Percentiles rank a stretch among this genome's conserved stretches.
Evolutionary conservation across 2,797 vertebrate species (phyloP).

Genomic region (Rhincodon typus): DNA sequence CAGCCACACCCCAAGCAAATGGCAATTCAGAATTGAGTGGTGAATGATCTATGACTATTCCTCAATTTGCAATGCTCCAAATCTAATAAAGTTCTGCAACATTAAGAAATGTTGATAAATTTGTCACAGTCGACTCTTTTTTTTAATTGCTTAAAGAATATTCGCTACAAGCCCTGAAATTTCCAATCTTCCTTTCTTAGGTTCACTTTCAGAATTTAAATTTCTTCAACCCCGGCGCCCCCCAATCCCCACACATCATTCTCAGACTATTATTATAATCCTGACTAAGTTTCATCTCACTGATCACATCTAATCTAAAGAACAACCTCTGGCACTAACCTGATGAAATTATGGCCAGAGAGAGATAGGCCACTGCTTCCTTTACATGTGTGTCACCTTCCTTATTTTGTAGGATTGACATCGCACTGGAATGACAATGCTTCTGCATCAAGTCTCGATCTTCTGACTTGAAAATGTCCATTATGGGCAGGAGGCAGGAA

Average conservation of each 20-base stretch:
- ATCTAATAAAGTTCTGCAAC: not conserved
- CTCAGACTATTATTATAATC: not conserved
- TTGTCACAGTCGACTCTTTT: not conserved
- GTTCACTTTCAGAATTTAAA: not conserved
- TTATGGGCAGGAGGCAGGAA: slow-evolving; percentile 71
- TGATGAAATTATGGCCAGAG: slow-evolving; percentile 83
- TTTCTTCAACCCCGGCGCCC: too few species aligned
- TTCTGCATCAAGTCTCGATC: slow-evolving; percentile 66
- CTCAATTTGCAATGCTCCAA: not conserved
- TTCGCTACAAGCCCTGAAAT: not conserved
- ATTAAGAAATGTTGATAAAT: not conserved
- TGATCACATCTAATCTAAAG: not conserved
- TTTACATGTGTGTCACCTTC: slow-evolving; percentile 56
- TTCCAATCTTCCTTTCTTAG: not conserved
- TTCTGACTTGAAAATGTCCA: slow-evolving; percentile 65
- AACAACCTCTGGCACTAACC: slow-evolving; percentile 54
- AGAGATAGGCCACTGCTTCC: slow-evolving; percentile 81
- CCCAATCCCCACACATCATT: not conserved
- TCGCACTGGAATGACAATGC: slow-evolving; percentile 69
- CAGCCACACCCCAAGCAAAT: not conserved
- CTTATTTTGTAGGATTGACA: slow-evolving; percentile 61
- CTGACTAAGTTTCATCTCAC: not conserved
- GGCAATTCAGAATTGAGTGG: not conserved
- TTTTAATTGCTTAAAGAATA: not conserved
- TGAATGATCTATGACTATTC: not conserved